Base-by-base conservation (phyloP, 2,113 vertebrate species). In the Gracilinanus agilis region DNA sequence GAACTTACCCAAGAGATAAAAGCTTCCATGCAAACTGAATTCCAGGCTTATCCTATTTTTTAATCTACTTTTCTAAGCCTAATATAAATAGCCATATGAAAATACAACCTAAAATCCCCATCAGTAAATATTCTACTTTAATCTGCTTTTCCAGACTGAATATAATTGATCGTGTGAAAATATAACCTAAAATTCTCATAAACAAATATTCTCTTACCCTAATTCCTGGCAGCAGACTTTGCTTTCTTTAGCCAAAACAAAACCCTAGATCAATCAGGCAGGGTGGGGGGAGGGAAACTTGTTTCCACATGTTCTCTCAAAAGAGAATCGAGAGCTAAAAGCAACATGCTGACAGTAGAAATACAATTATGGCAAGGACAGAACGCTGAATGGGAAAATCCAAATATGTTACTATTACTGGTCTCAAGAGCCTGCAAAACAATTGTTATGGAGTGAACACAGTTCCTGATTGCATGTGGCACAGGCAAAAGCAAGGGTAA, bases 241-340 rank as follows among this genome's bases (percentile, higher is more conserved):
- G 90, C 92, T 55, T 95, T 92, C 16, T 88, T 94, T 53, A 88
- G 95, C 88, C 92, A 90, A 23, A 94, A 91, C 12, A 58, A 54
- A 88, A 91, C 53, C 54, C 19, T 90, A 67, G 44, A 90, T 88
- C 21, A 53, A 90, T 93, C 96, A 91, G 54, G 19, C n/a, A 92
- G 54, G 27, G 1, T 3, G 40, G 56, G 29, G 89, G 12, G 75
- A 1, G 9, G 3, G 25, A 93, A 53, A 89, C 54, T 83, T 44
- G 34, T 90, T 93, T 93, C 21, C 58, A 91, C 44, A 44, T 10
- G 25, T 54, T 95, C 89, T 90, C 25, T 75, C 29, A 88, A 89
- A 93, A 96, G 91, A 90, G 9, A 61, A 54, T 55, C 54, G 44
- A 40, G 11, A 44, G 56, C 56, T 90, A 89, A 90, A 56, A 54